Conservation (phyloP, 2,888 invertebrate genomes). For the Lasius fuliginosus region DNA sequence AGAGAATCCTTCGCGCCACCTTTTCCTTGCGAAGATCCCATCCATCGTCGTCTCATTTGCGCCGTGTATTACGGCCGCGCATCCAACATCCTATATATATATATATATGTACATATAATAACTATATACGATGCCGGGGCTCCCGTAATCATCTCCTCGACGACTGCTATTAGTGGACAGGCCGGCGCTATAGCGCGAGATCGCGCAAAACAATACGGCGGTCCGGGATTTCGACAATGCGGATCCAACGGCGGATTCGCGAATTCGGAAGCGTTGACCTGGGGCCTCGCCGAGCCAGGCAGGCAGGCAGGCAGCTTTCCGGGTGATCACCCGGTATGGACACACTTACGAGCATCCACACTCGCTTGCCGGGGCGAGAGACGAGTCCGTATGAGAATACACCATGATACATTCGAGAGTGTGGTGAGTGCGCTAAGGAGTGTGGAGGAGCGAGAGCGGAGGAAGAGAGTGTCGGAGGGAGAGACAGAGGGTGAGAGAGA, state of each 20-base stretch:
- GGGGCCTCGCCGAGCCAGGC: slow-evolving; percentile 60
- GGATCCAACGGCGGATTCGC: slow-evolving; percentile 43
- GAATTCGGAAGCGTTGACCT: slow-evolving; percentile 71
- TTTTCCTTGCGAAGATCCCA: neutral
- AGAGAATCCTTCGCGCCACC: slow-evolving; percentile 20
- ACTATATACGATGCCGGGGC: slow-evolving; percentile 35
- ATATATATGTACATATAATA: slow-evolving; percentile 51
- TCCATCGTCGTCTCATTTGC: slow-evolving; percentile 49
- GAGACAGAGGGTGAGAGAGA: slow-evolving; percentile 47
- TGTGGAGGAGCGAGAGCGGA: slow-evolving; percentile 58
- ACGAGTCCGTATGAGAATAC: slow-evolving; percentile 74
- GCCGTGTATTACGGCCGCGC: slow-evolving; percentile 60
- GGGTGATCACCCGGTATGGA: slow-evolving; percentile 78
- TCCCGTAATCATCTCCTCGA: slow-evolving; percentile 49
- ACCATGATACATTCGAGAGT: slow-evolving; percentile 75
- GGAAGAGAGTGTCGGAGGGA: slow-evolving; percentile 63
- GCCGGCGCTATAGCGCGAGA: slow-evolving; percentile 46
- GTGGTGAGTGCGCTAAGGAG: slow-evolving; percentile 66
- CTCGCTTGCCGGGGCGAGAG: slow-evolving; percentile 61
- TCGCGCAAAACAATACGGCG: slow-evolving; percentile 66
- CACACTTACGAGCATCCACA: slow-evolving; percentile 73
- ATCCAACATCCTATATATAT: slow-evolving; percentile 64
- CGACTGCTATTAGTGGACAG: slow-evolving; percentile 54
- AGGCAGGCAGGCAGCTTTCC: slow-evolving; percentile 72
- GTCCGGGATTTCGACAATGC: slow-evolving; percentile 83